Evolutionary conservation across 1,140 invertebrate species (phyloP), one percentile per base, ranked within the genome.

Genomic region (Tetraneura akinire): DNA sequence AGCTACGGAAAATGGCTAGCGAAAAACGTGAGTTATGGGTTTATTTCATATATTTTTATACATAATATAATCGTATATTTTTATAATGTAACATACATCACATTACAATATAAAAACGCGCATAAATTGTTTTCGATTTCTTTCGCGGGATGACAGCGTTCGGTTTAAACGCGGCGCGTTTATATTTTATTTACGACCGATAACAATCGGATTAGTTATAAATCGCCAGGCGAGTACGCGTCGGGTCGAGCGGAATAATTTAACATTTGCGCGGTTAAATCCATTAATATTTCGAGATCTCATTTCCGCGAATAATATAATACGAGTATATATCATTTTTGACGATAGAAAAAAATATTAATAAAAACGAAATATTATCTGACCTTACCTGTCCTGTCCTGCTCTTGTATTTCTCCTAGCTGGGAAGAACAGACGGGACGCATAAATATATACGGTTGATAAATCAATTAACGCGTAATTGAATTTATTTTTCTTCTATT

Each of bases 1-100:
- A 96, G 94, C 60, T 94, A 96, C 84, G 96, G 94, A 55, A 95
- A 96, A 86, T 91, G 97, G 71, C 87, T 96, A 29, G 92, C 94
- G 51, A 91, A 92, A 88, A 94, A 95, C 90, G 95, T 96, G 89
- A 91, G 91, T 89, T 13, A 37, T 45, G 13, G 1, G 13, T 42
- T 13, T 10, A 42, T 13, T 16, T 23, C 23, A 23, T 23, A 26
- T 60, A 18, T 2, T 1, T 62, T 8, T 26, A 0, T 23, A 5
- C 6, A 13, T 29, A 60, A 6, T 16, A 29, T 18, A 57, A 26
- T n/a, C n/a, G n/a, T 49, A 51, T 18, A 51, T 51, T 51, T 51
- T 51, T 51, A 18, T 18, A 5, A 21, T 3, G n/a, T n/a, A n/a
- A n/a, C n/a, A n/a, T n/a, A n/a, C n/a, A n/a, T n/a, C n/a, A n/a